phyloP scores from a whole-genome alignment of 1,140 invertebrate species.

The Aphelenchoides avenae region DNA sequence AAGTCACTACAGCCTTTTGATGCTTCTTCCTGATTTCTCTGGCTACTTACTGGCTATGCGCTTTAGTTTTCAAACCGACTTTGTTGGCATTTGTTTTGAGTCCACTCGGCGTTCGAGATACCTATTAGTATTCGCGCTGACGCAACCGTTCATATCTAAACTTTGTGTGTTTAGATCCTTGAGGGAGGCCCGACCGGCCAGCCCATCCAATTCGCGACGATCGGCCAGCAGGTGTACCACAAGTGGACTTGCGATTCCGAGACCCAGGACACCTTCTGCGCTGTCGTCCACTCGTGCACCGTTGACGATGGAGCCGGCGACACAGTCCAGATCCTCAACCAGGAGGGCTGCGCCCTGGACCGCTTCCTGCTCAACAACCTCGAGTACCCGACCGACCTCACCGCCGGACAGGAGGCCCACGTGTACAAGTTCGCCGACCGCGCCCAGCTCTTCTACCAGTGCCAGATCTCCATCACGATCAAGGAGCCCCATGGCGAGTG shows the following conservation, averaged over 20 bases:
- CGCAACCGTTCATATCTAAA: too few species aligned
- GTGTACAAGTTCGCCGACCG: conserved; percentile 59
- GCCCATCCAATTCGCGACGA: conserved; percentile 58
- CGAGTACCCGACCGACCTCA: conserved; percentile 57
- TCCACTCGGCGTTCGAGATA: too few species aligned
- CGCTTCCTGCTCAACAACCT: conserved; percentile 58
- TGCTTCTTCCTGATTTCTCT: too few species aligned
- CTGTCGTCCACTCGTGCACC: conserved; percentile 56
- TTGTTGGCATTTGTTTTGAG: too few species aligned
- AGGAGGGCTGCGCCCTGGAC: conserved; percentile 57
- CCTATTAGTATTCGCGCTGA: too few species aligned
- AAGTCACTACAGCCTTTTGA: too few species aligned
- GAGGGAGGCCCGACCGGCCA: conserved; percentile 58
- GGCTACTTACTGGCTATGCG: too few species aligned
- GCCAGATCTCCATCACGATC: conserved; percentile 59
- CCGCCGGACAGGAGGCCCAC: conserved; percentile 59
- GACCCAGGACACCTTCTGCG: conserved; percentile 58
- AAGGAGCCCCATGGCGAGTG: conserved; percentile 57
- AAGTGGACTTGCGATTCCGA: conserved; percentile 60
- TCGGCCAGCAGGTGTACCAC: conserved; percentile 59
- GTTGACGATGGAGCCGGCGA: conserved; percentile 59
- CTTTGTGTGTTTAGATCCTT: conserved; percentile 47
- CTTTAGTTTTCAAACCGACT: too few species aligned
- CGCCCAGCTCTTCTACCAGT: conserved; percentile 58
- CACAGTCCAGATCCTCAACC: conserved; percentile 57